phyloP scores from a whole-genome alignment of 2,888 invertebrate genomes.

The Hypolimnas misippus region DNA sequence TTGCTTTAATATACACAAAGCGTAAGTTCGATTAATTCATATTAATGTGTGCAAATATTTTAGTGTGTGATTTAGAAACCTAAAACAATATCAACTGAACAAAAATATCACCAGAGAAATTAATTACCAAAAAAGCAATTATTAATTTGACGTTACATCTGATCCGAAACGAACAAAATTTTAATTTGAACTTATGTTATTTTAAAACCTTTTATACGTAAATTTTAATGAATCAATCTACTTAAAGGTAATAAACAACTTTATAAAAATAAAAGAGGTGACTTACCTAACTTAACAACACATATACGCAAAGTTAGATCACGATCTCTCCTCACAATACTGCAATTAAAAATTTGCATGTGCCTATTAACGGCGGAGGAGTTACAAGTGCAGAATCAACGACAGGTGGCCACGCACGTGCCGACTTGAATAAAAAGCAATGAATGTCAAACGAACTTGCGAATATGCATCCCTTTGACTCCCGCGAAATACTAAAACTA shows the following conservation, averaged over 20 bases:
- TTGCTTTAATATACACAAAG: too few relatives aligned
- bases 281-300: background rate
- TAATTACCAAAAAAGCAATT: too few relatives aligned
- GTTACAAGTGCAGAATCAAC: conserved; percentile 70
- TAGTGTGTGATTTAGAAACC: too few relatives aligned
- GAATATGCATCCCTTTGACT: conserved; percentile 48
- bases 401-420: conserved; percentile 83
- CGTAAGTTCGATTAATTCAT: too few relatives aligned
- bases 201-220: too few relatives aligned
- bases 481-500: conserved; percentile 17
- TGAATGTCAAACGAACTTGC: conserved; percentile 78
- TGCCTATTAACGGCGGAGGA: conserved; percentile 51
- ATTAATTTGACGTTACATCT: background rate
- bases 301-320: conserved; percentile 5
- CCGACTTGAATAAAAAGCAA: conserved; percentile 78
- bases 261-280: conserved; percentile 10
- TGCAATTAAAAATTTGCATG: conserved; percentile 43
- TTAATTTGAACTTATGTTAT: background rate
- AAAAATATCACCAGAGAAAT: background rate
- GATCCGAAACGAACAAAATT: background rate
- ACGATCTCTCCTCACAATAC: conserved; percentile 20
- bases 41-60: too few relatives aligned
- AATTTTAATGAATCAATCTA: too few relatives aligned
- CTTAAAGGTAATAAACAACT: too few relatives aligned
- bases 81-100: too few relatives aligned